Evolutionary conservation across 1,140 invertebrate species (phyloP).

Genomic region (Hyles vespertilio): DNA sequence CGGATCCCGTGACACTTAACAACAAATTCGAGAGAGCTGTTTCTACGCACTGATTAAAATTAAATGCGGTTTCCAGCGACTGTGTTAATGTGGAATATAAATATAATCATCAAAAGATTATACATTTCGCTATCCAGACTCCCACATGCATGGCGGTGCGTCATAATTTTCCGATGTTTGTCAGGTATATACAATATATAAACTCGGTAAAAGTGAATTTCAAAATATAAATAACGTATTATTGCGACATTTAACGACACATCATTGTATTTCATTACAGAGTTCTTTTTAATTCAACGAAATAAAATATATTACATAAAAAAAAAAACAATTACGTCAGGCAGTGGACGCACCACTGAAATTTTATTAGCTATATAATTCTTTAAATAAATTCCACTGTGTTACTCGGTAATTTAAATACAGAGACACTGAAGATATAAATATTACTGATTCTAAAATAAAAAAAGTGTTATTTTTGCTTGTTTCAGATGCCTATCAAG

Average conservation of each 20-base stretch:
- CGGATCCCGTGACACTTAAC: no score
- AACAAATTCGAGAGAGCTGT: no score
- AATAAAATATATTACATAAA: slow-evolving; percentile 20
- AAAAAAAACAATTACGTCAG: slow-evolving; percentile 18
- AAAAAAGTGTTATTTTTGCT: slow-evolving; percentile 10
- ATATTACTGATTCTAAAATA: slow-evolving; percentile 1
- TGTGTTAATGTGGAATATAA: slow-evolving; percentile 10
- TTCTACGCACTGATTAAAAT: slow-evolving; percentile 3
- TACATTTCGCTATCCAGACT: not conserved
- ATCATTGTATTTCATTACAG: slow-evolving; percentile 16
- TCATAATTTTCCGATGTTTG: slow-evolving; percentile 31
- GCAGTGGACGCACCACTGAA: not conserved
- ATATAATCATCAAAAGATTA: slow-evolving; percentile 15
- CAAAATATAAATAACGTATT: slow-evolving; percentile 35
- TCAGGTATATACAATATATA: slow-evolving; percentile 30
- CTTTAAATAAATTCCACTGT: slow-evolving; percentile 2
- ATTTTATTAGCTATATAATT: slow-evolving; percentile 15
- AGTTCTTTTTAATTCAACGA: slow-evolving; percentile 11
- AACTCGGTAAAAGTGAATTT: slow-evolving; percentile 23
- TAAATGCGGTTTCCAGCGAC: slow-evolving; percentile 7
- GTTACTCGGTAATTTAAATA: slow-evolving; percentile 10
- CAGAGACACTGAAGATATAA: not conserved
- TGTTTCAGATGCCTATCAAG: slow-evolving; percentile 45
- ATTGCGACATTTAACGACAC: slow-evolving; percentile 30
- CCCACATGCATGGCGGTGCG: slow-evolving; percentile 10